A percentile compares a stretch with the other conserved stretches of the same genome.
Evolutionary conservation across 2,113 vertebrate species (phyloP).

Genomic region (Lampris megalopsis): DNA sequence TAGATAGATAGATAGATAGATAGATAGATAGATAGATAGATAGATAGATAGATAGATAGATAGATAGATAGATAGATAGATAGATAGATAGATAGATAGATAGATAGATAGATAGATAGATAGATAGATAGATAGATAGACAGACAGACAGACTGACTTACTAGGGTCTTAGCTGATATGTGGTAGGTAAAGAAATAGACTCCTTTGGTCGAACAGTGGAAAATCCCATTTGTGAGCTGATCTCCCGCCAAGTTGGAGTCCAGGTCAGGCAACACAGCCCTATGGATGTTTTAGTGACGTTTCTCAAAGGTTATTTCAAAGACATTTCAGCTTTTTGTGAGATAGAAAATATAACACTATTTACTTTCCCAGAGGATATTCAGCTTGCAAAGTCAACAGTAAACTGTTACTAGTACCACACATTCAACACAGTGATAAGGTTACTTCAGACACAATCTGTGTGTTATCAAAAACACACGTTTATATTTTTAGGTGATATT

Average conservation of each 20-base stretch:
- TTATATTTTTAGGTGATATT: no score
- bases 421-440: no score
- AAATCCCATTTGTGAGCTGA: conserved; percentile 20
- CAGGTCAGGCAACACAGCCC: conserved; percentile 6
- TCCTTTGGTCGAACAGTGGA: conserved; percentile 24
- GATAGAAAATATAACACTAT: not conserved
- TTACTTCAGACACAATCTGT: no score
- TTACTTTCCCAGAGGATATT: no score
- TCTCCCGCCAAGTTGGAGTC: not conserved
- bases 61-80: no score
- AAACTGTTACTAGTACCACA: no score
- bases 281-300: conserved; percentile 17
- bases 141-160: conserved; percentile 41
- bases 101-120: no score
- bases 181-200: conserved; percentile 73
- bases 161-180: conserved; percentile 52
- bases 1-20: not conserved
- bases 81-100: no score
- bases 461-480: no score
- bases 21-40: not conserved
- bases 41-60: no score
- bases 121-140: not conserved
- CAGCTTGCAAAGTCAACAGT: no score
- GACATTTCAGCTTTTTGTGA: no score
- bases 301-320: not conserved